A percentile compares a stretch with the other conserved stretches of the same genome.
Evolutionary conservation across 2,797 vertebrate genomes (phyloP).

Genomic region (Mustela erminea): DNA sequence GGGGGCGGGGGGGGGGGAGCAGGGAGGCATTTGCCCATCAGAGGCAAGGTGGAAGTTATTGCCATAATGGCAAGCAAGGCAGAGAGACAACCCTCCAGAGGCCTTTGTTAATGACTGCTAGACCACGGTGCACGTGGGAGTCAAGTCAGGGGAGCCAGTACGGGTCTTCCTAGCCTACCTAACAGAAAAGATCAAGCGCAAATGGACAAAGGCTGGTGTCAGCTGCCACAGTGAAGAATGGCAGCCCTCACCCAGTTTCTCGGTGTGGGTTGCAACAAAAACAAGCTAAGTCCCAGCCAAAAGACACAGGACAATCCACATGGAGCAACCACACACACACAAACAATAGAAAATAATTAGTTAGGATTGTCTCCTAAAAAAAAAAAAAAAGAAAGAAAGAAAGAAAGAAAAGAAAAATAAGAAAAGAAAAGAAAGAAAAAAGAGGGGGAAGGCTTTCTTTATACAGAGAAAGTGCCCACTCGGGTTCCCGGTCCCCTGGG

Average conservation of each 20-base stretch:
- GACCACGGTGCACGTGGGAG: neutral
- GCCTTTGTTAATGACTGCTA: too few species aligned
- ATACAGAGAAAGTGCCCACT: neutral
- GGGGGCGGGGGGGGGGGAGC: accelerated
- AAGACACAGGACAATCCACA: neutral
- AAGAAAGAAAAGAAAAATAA: too few species aligned
- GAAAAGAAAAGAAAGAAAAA: too few species aligned
- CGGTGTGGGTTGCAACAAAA: neutral
- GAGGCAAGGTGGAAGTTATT: neutral
- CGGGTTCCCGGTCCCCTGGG: neutral
- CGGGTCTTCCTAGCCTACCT: neutral
- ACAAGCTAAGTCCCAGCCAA: neutral
- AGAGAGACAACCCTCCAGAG: neutral
- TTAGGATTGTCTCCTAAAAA: neutral
- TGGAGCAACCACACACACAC: too few species aligned
- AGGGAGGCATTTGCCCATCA: neutral
- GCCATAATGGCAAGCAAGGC: neutral
- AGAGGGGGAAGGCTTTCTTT: neutral
- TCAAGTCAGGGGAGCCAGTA: neutral
- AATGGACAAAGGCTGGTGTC: neutral
- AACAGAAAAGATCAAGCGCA: neutral
- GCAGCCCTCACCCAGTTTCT: neutral
- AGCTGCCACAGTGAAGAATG: neutral
- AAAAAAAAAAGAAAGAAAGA: too few species aligned
- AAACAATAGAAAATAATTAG: neutral